These are phyloP conservation scores for Ictalurus furcatus DNA, from an alignment of 2,113 vertebrate species.

Conservation along the genomic window DNA sequence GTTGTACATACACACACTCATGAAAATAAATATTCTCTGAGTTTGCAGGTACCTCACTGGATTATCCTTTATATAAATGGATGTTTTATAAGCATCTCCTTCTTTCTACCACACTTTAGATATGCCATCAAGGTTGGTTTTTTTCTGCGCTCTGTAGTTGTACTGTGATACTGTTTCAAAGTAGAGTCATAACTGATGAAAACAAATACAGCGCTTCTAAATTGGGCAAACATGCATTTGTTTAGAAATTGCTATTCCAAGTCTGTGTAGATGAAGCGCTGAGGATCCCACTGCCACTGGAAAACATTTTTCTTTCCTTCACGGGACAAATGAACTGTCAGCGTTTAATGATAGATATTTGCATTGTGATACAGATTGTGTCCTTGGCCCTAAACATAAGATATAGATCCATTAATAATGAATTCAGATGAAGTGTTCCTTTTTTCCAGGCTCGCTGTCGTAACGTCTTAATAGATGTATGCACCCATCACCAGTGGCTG, in stretches of 20 bases:
- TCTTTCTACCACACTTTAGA: slow-evolving; percentile 11
- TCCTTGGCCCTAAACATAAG: slow-evolving; percentile 80
- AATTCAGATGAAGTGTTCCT: slow-evolving; percentile 74
- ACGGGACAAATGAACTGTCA: slow-evolving; percentile 80
- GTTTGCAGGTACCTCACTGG: neutral
- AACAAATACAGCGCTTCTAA: slow-evolving; percentile 28
- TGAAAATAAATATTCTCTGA: neutral
- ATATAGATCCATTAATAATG: slow-evolving; percentile 80
- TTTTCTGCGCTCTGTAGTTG: slow-evolving; percentile 68
- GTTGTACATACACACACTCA: neutral
- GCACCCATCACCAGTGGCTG: slow-evolving; percentile 73
- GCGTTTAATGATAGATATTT: slow-evolving; percentile 82
- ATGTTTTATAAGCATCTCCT: neutral
- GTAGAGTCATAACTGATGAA: slow-evolving; percentile 38
- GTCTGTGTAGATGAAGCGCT: slow-evolving; percentile 47
- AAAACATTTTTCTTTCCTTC: slow-evolving; percentile 79
- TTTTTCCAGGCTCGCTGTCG: slow-evolving; percentile 63
- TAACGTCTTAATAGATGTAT: slow-evolving; percentile 69
- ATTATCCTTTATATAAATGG: slow-evolving; percentile 6
- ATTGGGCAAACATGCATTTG: slow-evolving; percentile 50
- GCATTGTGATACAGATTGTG: slow-evolving; percentile 81
- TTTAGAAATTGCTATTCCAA: slow-evolving; percentile 53
- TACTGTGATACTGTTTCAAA: slow-evolving; percentile 16
- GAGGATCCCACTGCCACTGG: slow-evolving; percentile 49
- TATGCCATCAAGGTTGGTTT: slow-evolving; percentile 35